Conservation (phyloP, 2,113 vertebrate genomes). For the Anser brachyrhynchus region DNA sequence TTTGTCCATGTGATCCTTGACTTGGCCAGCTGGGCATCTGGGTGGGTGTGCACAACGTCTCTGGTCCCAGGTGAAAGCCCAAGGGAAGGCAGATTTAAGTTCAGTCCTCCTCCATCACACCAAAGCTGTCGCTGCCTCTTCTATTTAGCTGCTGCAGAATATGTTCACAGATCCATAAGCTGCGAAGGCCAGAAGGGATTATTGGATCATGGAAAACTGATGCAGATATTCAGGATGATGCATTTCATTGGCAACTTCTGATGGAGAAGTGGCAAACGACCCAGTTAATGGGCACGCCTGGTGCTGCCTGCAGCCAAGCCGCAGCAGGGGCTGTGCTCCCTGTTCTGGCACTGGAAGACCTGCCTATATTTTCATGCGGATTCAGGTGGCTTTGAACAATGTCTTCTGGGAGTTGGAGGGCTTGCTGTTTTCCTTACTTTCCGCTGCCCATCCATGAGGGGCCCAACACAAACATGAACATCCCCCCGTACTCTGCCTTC, state of each 20-base stretch:
- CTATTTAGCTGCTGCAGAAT: background rate
- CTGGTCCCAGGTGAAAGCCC: background rate
- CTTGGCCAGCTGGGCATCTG: background rate
- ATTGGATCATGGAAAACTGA: background rate
- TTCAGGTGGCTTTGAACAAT: background rate
- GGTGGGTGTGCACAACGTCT: background rate
- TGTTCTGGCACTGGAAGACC: background rate
- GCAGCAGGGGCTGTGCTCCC: background rate
- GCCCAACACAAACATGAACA: background rate
- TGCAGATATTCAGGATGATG: background rate
- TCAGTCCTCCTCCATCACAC: background rate
- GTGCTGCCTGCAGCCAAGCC: background rate
- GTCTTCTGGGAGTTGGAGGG: background rate
- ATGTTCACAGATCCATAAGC: background rate
- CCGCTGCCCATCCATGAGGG: background rate
- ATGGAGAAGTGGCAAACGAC: background rate
- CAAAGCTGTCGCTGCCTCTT: background rate
- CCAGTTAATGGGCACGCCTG: background rate
- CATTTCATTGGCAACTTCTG: background rate
- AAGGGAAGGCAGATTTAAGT: background rate
- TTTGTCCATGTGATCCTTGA: background rate
- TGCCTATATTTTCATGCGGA: background rate
- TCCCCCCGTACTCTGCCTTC: accelerated
- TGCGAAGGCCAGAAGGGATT: background rate
- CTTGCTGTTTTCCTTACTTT: background rate